Evolutionary conservation across 2,888 invertebrate genomes (phyloP).

Genomic region (Creontiades dilutus): DNA sequence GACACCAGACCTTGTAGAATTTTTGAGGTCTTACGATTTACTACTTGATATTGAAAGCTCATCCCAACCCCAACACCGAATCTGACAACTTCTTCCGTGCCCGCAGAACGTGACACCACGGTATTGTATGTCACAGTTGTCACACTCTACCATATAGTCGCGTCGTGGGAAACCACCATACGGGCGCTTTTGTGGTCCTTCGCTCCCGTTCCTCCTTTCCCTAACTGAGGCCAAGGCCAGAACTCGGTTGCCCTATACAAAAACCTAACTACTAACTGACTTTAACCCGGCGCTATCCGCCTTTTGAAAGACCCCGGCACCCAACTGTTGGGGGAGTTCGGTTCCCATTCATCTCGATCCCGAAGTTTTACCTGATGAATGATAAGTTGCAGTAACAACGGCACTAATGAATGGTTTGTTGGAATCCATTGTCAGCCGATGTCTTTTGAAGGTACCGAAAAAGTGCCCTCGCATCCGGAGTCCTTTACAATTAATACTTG

Average conservation of each 20-base stretch:
- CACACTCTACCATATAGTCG: not conserved
- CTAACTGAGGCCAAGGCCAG: not conserved
- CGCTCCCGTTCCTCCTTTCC: not conserved
- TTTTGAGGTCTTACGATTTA: too few species aligned
- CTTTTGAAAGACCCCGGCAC: not conserved
- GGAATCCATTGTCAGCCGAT: not conserved
- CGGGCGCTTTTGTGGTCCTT: not conserved
- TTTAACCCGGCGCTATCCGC: not conserved
- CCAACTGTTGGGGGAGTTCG: not conserved
- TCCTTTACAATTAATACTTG: not conserved
- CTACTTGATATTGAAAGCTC: too few species aligned
- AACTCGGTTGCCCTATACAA: not conserved
- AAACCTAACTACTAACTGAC: not conserved
- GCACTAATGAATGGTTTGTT: constrained; percentile 30
- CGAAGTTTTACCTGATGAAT: not conserved
- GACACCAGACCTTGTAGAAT: too few species aligned
- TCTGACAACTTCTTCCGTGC: not conserved
- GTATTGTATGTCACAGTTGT: not conserved
- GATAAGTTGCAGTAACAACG: constrained; percentile 27
- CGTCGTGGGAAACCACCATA: constrained; percentile 20
- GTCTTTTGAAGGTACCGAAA: constrained; percentile 6
- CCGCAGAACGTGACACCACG: not conserved
- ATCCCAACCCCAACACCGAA: too few species aligned
- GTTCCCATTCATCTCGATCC: not conserved
- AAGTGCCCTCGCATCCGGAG: not conserved